phyloP scores from a whole-genome alignment of 1,140 invertebrate genomes.

The Hyles euphorbiae region DNA sequence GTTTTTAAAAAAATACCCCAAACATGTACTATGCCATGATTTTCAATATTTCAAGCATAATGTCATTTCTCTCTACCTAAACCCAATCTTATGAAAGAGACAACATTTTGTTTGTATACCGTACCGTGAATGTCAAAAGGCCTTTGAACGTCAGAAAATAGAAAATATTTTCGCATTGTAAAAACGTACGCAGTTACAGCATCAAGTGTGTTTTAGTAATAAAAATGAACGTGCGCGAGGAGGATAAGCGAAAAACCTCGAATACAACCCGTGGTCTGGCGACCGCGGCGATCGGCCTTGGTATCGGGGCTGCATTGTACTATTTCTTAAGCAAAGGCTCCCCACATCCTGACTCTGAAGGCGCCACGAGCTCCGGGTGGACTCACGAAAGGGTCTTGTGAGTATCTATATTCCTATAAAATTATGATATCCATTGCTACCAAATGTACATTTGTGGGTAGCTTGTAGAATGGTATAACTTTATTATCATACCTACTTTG shows the following conservation, averaged over 20 bases:
- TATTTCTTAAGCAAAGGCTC: slow-evolving; percentile 57
- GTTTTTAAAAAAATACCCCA: no score
- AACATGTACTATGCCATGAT: no score
- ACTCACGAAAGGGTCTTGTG: slow-evolving; percentile 45
- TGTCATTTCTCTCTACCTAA: no score
- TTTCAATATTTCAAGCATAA: no score
- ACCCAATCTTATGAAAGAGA: no score
- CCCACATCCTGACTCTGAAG: slow-evolving; percentile 44
- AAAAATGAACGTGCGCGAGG: slow-evolving; percentile 57
- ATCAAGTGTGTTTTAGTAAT: not conserved
- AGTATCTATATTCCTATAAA: slow-evolving; percentile 23
- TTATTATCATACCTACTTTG: no score
- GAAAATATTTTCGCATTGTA: not conserved
- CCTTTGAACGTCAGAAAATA: no score
- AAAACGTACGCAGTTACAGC: slow-evolving; percentile 9
- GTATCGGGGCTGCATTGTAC: slow-evolving; percentile 63
- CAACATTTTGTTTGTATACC: no score
- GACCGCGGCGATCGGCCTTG: slow-evolving; percentile 56
- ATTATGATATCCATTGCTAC: no score
- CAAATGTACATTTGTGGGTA: no score
- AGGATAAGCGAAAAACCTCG: slow-evolving; percentile 48
- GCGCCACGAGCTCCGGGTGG: slow-evolving; percentile 40
- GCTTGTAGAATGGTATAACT: no score
- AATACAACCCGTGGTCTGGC: slow-evolving; percentile 52
- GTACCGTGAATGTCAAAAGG: no score